A percentile compares a stretch with the other conserved stretches of the same genome.
Evolutionary conservation across 1,140 invertebrate species (phyloP).

Genomic region (Zaprionus nigranus): DNA sequence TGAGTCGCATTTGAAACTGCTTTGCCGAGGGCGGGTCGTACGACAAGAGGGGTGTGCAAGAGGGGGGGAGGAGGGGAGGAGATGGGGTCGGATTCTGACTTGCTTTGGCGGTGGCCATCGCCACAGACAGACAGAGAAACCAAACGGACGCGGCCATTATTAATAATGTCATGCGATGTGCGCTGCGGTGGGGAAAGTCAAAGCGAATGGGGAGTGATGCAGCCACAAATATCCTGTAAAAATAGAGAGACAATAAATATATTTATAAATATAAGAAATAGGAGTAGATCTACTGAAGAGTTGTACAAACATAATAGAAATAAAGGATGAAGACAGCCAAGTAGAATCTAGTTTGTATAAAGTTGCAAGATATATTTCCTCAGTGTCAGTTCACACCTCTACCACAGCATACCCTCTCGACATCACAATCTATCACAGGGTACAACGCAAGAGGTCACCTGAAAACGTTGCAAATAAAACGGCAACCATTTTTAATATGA

Average conservation of each 20-base stretch:
- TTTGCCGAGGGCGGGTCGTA: constrained; percentile 56
- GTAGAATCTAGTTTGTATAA: no score
- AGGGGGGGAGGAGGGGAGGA: no score
- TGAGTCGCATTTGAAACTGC: constrained; percentile 81
- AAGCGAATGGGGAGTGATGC: background rate
- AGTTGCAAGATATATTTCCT: no score
- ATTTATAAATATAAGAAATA: background rate
- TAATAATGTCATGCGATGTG: constrained; percentile 70
- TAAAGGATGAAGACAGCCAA: background rate
- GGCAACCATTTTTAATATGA: constrained; percentile 83
- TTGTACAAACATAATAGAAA: background rate
- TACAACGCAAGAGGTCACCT: constrained; percentile 66
- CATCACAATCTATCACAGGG: background rate
- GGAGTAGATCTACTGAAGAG: background rate
- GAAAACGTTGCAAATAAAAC: constrained; percentile 79
- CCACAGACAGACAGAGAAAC: constrained; percentile 26
- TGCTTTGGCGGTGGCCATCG: constrained; percentile 48
- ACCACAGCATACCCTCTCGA: background rate
- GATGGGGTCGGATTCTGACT: constrained; percentile 23
- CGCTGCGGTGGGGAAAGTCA: constrained; percentile 35
- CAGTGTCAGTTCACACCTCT: no score
- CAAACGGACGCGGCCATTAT: constrained; percentile 61
- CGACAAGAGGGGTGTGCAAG: background rate
- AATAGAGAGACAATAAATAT: background rate
- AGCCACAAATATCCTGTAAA: constrained; percentile 8